Evolutionary conservation across 2,888 invertebrate genomes (phyloP).

Genomic region (Spodoptera littoralis): DNA sequence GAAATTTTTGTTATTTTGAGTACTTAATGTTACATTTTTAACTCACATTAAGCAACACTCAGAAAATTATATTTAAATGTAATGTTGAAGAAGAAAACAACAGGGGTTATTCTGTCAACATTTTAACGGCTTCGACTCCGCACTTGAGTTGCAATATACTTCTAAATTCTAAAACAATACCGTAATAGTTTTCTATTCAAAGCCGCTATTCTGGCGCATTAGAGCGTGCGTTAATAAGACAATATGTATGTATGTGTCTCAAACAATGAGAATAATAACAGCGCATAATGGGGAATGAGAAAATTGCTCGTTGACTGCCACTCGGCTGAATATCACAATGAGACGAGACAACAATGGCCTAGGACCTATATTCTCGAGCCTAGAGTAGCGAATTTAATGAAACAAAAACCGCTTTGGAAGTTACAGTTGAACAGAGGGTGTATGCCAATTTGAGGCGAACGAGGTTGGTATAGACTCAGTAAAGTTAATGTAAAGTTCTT

Average conservation of each 20-base stretch:
- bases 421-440: conserved; percentile 72
- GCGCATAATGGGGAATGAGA: conserved; percentile 84
- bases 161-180: conserved; percentile 43
- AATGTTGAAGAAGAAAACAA: too few relatives aligned
- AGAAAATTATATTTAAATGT: not conserved
- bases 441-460: conserved; percentile 72
- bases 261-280: conserved; percentile 84
- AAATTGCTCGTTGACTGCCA: conserved; percentile 84
- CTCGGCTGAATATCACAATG: conserved; percentile 81
- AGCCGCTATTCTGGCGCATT: conserved; percentile 56
- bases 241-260: conserved; percentile 78
- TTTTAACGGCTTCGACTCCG: conserved; percentile 1
- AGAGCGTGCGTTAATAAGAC: conserved; percentile 69
- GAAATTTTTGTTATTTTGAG: not conserved
- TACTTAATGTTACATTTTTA: not conserved
- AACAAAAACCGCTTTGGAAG: conserved; percentile 80
- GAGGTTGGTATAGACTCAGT: conserved; percentile 42
- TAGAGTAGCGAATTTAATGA: conserved; percentile 77
- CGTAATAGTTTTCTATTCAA: conserved; percentile 56
- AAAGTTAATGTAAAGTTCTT: conserved; percentile 54
- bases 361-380: conserved; percentile 79
- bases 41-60: too few relatives aligned
- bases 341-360: conserved; percentile 78
- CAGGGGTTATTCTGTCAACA: not conserved
- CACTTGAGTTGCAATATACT: conserved; percentile 5